Percentiles rank a stretch among this genome's conserved stretches.
These are phyloP conservation scores for Eospalax fontanierii DNA, from an alignment of 2,797 vertebrate species.

Conservation along the genomic window DNA sequence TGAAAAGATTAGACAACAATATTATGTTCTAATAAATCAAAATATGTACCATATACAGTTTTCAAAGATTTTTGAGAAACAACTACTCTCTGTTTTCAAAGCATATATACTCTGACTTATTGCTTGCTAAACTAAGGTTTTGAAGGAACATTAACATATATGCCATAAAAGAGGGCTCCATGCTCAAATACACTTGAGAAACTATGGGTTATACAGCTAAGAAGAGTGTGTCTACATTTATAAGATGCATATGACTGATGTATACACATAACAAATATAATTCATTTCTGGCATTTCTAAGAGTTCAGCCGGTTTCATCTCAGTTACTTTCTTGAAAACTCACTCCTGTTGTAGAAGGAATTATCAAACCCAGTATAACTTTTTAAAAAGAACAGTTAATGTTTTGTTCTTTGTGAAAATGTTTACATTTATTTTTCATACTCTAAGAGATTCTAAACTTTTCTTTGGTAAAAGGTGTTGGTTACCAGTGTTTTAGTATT, in stretches of 20 bases:
- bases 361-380: neutral
- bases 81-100: neutral
- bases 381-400: slow-evolving; percentile 17
- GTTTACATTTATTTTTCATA: neutral
- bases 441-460: neutral
- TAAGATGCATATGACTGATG: neutral
- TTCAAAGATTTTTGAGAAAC: neutral
- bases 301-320: neutral
- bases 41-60: neutral
- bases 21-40: neutral
- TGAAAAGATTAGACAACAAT: neutral
- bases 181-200: neutral
- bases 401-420: neutral
- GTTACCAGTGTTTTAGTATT: neutral
- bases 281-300: slow-evolving; percentile 6
- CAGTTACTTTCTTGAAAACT: neutral
- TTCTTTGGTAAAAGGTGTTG: neutral
- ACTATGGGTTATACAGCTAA: neutral
- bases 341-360: neutral
- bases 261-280: neutral
- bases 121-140: neutral
- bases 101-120: neutral
- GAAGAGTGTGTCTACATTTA: neutral
- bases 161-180: neutral
- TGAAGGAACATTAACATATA: neutral